Base-by-base conservation (phyloP, 2,888 invertebrate species). In the Lycophotia porphyrea region DNA sequence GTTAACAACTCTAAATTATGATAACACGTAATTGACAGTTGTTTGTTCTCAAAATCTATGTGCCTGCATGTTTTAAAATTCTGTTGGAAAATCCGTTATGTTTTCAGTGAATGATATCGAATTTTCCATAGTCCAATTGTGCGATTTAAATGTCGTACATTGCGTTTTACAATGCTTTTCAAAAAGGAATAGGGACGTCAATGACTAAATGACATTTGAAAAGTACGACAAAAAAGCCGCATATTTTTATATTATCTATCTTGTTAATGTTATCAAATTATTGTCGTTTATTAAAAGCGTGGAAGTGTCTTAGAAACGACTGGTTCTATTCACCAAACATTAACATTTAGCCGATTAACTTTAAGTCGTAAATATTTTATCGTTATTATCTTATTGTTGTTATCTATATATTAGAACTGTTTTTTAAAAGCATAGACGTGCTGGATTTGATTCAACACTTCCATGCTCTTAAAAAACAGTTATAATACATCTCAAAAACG, bases 31-130 rank as follows among this genome's bases (percentile, higher is more conserved):
- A n/a, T n/a, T n/a, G 39, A 2, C 68, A 60, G 63, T 65, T 68
- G 42, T 42, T 82, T 34, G 39, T 72, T 65, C 58, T 78, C 55
- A 78, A n/a, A 58, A 63, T 63, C 66, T 47, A 42, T 70, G 69
- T 47, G 74, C 52, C 60, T 65, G 52, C 69, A 49, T 44, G 13
- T 47, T 68, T 58, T 2, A 49, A 80, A 39, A 9, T n/a, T 49
- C 52, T 47, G 2, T 34, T 42, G 5, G 15, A 42, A 75, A 49
- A 49, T 8, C 11, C 39, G n/a, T 66, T 74, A 9, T 31, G 15
- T 67, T 71, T 49, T 58, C 24, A 72, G 5, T n/a, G 11, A 3
- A 24, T 52, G 5, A 69, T 58, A 70, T 47, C 18, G 44, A 77
- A 78, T 34, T 61, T 44, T 63, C 65, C 34, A 71, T n/a, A 63